These are phyloP conservation scores for Columbina picui DNA, from an alignment of 2,113 vertebrate species.

Conservation along the genomic window DNA sequence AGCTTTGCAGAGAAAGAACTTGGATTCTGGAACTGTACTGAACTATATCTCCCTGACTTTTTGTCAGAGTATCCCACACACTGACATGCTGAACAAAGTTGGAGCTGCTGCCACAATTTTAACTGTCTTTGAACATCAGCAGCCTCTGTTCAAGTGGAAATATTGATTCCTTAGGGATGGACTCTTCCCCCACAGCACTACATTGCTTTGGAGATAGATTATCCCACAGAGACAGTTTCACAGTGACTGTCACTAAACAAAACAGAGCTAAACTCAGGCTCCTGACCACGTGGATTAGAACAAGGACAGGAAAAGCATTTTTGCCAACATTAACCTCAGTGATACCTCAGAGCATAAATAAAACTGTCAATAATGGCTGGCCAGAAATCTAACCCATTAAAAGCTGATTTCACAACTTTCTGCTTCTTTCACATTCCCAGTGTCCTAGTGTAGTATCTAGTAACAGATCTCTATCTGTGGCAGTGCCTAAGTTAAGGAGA, in stretches of 20 bases:
- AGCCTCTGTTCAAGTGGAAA: not conserved
- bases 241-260: conserved; percentile 14
- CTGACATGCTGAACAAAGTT: not conserved
- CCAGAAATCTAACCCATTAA: not conserved
- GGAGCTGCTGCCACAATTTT: not conserved
- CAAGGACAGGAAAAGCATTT: not conserved
- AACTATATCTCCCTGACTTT: not conserved
- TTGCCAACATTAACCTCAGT: not conserved
- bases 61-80: not conserved
- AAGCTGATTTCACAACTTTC: not conserved
- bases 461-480: not conserved
- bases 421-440: not conserved
- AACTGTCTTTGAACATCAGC: not conserved
- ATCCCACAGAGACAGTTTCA: not conserved
- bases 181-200: not conserved
- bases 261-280: not conserved
- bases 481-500: not conserved
- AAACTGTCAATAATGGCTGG: not conserved
- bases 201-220: not conserved
- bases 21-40: not conserved
- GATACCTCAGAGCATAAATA: not conserved
- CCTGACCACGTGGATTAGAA: not conserved
- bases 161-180: not conserved
- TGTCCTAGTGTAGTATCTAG: not conserved
- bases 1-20: not conserved